A percentile compares a stretch with the other conserved stretches of the same genome.
Conservation (phyloP, 1,140 invertebrate species). For the Ctenoplectra terminalis region DNA sequence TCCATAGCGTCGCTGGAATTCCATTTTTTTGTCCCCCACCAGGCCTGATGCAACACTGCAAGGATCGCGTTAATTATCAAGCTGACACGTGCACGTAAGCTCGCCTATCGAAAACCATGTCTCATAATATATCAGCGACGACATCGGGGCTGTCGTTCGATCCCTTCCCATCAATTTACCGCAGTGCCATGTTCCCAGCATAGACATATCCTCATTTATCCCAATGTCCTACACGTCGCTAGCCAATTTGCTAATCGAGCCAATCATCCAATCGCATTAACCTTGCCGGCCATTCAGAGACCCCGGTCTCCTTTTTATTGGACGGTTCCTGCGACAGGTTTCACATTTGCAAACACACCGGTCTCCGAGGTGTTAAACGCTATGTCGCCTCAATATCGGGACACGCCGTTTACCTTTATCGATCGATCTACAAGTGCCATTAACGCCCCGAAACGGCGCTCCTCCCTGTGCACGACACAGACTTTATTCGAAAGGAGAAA, state of each 20-base stretch:
- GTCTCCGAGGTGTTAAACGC: conserved; percentile 1
- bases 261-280: conserved; percentile 82
- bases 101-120: conserved; percentile 57
- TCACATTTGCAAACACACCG: conserved; percentile 37
- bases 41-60: not conserved
- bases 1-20: not conserved
- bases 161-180: conserved; percentile 77
- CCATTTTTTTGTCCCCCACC: not conserved
- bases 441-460: not conserved
- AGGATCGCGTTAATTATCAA: conserved; percentile 24
- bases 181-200: conserved; percentile 75
- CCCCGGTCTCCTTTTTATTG: conserved; percentile 73
- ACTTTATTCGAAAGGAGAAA: not conserved
- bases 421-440: conserved; percentile 15
- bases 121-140: conserved; percentile 62
- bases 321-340: conserved; percentile 75
- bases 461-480: too few species aligned
- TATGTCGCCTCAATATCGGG: too few species aligned
- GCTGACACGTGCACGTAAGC: conserved; percentile 25
- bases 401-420: conserved; percentile 8
- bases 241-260: conserved; percentile 81
- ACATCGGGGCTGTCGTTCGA: conserved; percentile 62
- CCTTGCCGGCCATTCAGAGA: conserved; percentile 78
- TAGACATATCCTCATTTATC: conserved; percentile 82
- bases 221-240: conserved; percentile 75